A percentile compares a stretch with the other conserved stretches of the same genome.
Evolutionary conservation across 2,888 invertebrate species (phyloP).

Genomic region (Xestobium rufovillosum): DNA sequence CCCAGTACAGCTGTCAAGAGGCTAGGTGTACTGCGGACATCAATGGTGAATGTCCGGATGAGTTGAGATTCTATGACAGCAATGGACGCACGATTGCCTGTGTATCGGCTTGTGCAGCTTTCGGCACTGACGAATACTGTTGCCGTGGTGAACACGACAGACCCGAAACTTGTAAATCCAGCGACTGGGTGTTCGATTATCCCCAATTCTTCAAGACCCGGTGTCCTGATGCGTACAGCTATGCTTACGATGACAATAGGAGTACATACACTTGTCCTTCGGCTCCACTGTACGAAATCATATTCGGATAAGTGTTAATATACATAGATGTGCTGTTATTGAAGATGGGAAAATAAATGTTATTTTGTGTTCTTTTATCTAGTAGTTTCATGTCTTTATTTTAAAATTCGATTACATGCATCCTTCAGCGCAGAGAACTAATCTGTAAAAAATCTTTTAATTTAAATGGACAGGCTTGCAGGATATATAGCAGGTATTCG

Average conservation of each 20-base stretch:
- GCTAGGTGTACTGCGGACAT: slow-evolving; percentile 17
- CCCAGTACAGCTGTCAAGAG: slow-evolving; percentile 22
- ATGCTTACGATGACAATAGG: slow-evolving; percentile 40
- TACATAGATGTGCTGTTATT: no score
- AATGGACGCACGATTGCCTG: slow-evolving; percentile 19
- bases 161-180: slow-evolving; percentile 34
- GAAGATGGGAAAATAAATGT: no score
- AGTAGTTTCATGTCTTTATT: no score
- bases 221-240: slow-evolving; percentile 42
- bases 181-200: slow-evolving; percentile 31
- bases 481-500: no score
- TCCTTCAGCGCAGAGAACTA: no score
- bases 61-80: slow-evolving; percentile 14
- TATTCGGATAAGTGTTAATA: no score
- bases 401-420: no score
- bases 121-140: slow-evolving; percentile 37
- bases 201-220: slow-evolving; percentile 35
- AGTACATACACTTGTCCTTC: slow-evolving; percentile 36
- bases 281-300: slow-evolving; percentile 31
- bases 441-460: no score
- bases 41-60: slow-evolving; percentile 20
- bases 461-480: no score
- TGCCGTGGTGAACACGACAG: slow-evolving; percentile 35
- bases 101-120: slow-evolving; percentile 32
- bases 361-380: no score